Percentiles rank a stretch among this genome's conserved stretches.
These are phyloP conservation scores for Phoxinus phoxinus DNA, from an alignment of 2,113 vertebrate species.

Conservation along the genomic window DNA sequence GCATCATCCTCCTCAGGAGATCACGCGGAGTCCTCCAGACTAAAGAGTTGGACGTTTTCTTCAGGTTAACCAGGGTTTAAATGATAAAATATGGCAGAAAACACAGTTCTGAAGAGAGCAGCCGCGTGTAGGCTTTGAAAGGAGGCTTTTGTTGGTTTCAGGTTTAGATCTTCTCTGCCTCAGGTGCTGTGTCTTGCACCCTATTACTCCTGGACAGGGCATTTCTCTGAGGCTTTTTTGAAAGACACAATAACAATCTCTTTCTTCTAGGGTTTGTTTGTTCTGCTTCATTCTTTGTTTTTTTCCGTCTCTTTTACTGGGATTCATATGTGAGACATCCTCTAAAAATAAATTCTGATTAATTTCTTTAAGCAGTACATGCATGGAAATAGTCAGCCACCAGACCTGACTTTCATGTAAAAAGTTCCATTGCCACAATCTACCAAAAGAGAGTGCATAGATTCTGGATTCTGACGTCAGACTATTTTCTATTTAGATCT, in stretches of 20 bases:
- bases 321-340: not conserved
- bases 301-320: not conserved
- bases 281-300: not conserved
- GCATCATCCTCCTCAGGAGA: slow-evolving; percentile 42
- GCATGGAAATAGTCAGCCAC: not conserved
- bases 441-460: slow-evolving; percentile 22
- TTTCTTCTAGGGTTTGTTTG: not conserved
- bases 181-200: slow-evolving; percentile 59
- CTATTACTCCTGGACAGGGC: not conserved
- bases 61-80: slow-evolving; percentile 68
- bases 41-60: slow-evolving; percentile 35
- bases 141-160: slow-evolving; percentile 65
- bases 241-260: not conserved
- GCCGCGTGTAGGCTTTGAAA: slow-evolving; percentile 54
- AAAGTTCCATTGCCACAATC: slow-evolving; percentile 14
- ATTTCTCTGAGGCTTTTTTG: not conserved
- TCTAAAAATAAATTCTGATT: not conserved
- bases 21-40: slow-evolving; percentile 43
- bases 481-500: slow-evolving; percentile 53
- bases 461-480: slow-evolving; percentile 53
- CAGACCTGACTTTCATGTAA: slow-evolving; percentile 29
- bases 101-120: slow-evolving; percentile 21
- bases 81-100: slow-evolving; percentile 31
- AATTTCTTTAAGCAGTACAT: not conserved
- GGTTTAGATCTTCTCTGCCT: slow-evolving; percentile 63